These are phyloP conservation scores for Iphiclides podalirius DNA, from an alignment of 2,888 invertebrate species.

Conservation along the genomic window DNA sequence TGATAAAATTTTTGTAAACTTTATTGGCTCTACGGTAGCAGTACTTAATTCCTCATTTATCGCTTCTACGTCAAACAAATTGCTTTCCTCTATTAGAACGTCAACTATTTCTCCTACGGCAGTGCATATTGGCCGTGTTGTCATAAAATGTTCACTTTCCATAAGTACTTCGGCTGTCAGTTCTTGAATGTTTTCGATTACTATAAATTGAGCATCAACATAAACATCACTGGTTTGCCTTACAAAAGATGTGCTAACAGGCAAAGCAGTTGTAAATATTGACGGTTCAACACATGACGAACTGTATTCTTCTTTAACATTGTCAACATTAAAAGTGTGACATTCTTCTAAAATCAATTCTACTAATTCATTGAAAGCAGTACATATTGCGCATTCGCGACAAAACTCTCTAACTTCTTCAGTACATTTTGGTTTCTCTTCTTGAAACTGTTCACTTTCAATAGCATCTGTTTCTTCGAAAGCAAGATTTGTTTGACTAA, in stretches of 20 bases:
- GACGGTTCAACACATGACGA: slow-evolving; percentile 2
- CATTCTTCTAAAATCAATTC: slow-evolving; percentile 7
- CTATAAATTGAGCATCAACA: not conserved
- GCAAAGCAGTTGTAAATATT: not conserved
- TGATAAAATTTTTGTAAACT: not conserved
- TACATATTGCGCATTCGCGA: not conserved
- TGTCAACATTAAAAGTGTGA: not conserved
- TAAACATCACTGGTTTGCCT: not conserved
- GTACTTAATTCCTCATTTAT: not conserved
- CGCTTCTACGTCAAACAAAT: not conserved
- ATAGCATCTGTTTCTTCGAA: not conserved
- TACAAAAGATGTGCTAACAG: not conserved
- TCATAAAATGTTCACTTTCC: not conserved
- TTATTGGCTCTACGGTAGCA: not conserved
- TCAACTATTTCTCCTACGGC: not conserved
- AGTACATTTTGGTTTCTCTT: not conserved
- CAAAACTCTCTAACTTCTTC: slow-evolving; percentile 1
- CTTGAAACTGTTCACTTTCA: not conserved
- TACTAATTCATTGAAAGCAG: not conserved
- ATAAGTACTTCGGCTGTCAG: not conserved
- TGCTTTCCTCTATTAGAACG: not conserved
- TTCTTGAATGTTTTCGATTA: not conserved
- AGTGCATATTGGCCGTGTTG: not conserved
- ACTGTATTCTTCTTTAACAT: not conserved
- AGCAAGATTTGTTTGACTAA: not conserved